A percentile compares a stretch with the other conserved stretches of the same genome.
Conservation (phyloP, 2,797 vertebrate genomes). For the Rhinella marina region DNA sequence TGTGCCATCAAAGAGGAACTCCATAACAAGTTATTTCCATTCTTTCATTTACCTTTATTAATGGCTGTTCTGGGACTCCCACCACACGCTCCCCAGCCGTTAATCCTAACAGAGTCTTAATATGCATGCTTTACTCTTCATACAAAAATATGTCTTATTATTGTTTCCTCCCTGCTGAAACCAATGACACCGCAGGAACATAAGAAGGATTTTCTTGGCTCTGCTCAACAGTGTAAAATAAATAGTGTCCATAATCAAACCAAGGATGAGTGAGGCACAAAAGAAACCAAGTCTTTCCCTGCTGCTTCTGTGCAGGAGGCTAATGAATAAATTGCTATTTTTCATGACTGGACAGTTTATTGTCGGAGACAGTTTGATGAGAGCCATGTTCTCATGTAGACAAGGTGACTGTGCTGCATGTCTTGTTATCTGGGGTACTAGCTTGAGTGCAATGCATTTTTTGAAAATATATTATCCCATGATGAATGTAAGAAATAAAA, state of each 20-base stretch:
- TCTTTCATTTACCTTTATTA: constrained; percentile 31
- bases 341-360: constrained; percentile 17
- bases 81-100: constrained; percentile 4
- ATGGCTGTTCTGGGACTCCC: background rate
- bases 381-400: too few species aligned
- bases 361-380: too few species aligned
- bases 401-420: too few species aligned
- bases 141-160: constrained; percentile 25
- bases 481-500: too few species aligned
- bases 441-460: too few species aligned
- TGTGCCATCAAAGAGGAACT: background rate
- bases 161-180: constrained; percentile 43
- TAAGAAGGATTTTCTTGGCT: constrained; percentile 35
- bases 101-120: constrained; percentile 47
- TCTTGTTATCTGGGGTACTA: too few species aligned
- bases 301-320: constrained; percentile 24
- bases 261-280: background rate
- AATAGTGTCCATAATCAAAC: constrained; percentile 21
- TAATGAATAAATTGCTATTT: constrained; percentile 39
- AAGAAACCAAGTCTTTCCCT: background rate
- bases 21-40: constrained; percentile 14
- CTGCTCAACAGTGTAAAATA: constrained; percentile 22
- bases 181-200: constrained; percentile 42
- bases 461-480: too few species aligned
- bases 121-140: constrained; percentile 32